Evolutionary conservation across 2,113 vertebrate species (phyloP), one percentile per base, ranked within the genome.

Genomic region (Trichechus manatus): DNA sequence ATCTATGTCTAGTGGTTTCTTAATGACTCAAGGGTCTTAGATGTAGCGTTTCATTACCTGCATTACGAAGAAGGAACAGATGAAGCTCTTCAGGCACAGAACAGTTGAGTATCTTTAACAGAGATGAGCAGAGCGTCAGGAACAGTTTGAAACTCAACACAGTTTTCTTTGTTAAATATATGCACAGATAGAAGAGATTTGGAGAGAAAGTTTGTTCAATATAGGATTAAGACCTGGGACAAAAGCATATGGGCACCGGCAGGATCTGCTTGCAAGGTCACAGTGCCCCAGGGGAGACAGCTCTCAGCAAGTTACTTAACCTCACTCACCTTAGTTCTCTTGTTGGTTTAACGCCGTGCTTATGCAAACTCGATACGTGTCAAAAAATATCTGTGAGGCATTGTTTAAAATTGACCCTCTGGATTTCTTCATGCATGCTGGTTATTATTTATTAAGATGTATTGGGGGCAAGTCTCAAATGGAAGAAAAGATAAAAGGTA

Each of bases 371-470:
- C 85, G 80, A 64, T 86, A 90, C 42, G 13, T 92, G 89, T 94
- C 95, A 91, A 66, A 91, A 96, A 74, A 83, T 87, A 92, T 79
- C 96, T 95, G 92, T 79, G 27, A 97, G 90, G 78, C 87, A 92
- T 79, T 97, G 96, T 95, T 95, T 95, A 87, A 94, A 93, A 90
- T 13, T 94, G 96, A 97, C 95, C 93, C 93, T 96, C 96, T 89
- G 94, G 87, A 97, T 96, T 96, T 88, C 92, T 92, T 87, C 87
- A 42, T 82, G 90, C 77, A 80, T 87, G 77, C 92, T 85, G 72
- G 80, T 78, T 96, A 93, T 95, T 96, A 97, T 97, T 97, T 96
- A 97, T 97, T 92, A 96, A 98, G 96, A 96, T 89, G 61, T 97
- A 78, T 88, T 81, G 15, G 86, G 59, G 91, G 31, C 81, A 72